A percentile compares a stretch with the other conserved stretches of the same genome.
Conservation (phyloP, 2,113 vertebrate species). For the Mugil cephalus region DNA sequence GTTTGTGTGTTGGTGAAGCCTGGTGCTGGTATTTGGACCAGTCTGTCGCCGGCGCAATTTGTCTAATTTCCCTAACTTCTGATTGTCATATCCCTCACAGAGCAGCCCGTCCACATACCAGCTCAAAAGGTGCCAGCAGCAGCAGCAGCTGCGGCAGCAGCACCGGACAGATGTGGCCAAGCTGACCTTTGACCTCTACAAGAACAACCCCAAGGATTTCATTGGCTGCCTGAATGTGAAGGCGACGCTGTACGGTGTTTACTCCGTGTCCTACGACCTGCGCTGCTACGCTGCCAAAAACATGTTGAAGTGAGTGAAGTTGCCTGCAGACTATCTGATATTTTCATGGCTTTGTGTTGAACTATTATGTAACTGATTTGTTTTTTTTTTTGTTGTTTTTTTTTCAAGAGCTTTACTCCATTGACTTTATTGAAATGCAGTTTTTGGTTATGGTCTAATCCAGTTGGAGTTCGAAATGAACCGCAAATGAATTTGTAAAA, state of each 20-base stretch:
- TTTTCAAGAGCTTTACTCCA: not conserved
- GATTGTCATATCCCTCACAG: conserved; percentile 36
- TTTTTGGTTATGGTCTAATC: conserved; percentile 1
- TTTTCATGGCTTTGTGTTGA: conserved; percentile 5
- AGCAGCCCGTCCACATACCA: conserved; percentile 63
- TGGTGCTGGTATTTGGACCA: not conserved
- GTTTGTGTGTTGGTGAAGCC: conserved; percentile 3
- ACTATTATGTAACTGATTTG: not conserved
- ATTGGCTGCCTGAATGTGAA: conserved; percentile 94
- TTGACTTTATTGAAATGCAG: conserved; percentile 7
- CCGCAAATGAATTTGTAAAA: not conserved
- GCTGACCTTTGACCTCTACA: conserved; percentile 94
- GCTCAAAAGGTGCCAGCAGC: conserved; percentile 63
- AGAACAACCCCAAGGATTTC: conserved; percentile 91
- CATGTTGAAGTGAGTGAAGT: conserved; percentile 68
- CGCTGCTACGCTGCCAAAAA: conserved; percentile 88
- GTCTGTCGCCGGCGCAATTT: not conserved
- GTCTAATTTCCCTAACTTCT: conserved; percentile 1
- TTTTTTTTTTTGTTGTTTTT: not conserved
- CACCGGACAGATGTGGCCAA: conserved; percentile 90
- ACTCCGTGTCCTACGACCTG: conserved; percentile 92
- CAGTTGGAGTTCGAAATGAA: not conserved
- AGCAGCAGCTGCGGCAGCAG: conserved; percentile 59
- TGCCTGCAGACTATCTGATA: not conserved
- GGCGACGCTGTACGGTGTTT: conserved; percentile 92